Base-by-base conservation (phyloP, 1,140 invertebrate species). In the Drosophila sturtevanti region DNA sequence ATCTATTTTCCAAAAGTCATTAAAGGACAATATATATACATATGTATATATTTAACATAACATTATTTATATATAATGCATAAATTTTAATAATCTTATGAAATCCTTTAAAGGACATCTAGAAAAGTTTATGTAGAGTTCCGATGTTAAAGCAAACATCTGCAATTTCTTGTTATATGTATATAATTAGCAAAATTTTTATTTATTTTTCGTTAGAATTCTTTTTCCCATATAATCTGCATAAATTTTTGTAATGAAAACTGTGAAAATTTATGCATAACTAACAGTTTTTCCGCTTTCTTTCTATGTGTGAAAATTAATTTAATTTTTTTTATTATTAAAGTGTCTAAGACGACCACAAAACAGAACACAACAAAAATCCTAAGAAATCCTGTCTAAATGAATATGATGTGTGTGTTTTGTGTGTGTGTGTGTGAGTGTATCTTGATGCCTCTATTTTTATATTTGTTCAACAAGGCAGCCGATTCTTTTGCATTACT, bases 321-420 rank as follows among this genome's bases (percentile, higher is more conserved):
- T 84, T 89, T 89, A 80, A 84, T 89, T 89, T 82, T 62, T 69
- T 72, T 89, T 80, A 80, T 62, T 69, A 72, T 89, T 80, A 80
- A 89, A 84, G 79, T 74, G 84, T 84, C 89, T 89, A 77, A 84
- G 72, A 75, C 69, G 68, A 69, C 76, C 76, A 84, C 71, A 59
- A 77, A 76, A 68, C 66, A 68, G 27, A 0, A 31, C 27, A 31
- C 3, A 31, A 31, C 2, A 4, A 31, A 75, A 21, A 31, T 54
- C 76, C 73, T 89, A 84, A 89, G 80, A 80, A 77, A 60, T 61
- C 85, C 84, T 80, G 63, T 56, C 85, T 72, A 66, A 76, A 52
- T 31, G 56, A 61, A 70, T 71, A 68, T 77, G 41, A 48, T 11
- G 41, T 48, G 41, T 48, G 16, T 27, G 67, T 35, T 77, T 58